Evolutionary conservation across 2,888 invertebrate genomes (phyloP).

Genomic region (Drosophila mimica): DNA sequence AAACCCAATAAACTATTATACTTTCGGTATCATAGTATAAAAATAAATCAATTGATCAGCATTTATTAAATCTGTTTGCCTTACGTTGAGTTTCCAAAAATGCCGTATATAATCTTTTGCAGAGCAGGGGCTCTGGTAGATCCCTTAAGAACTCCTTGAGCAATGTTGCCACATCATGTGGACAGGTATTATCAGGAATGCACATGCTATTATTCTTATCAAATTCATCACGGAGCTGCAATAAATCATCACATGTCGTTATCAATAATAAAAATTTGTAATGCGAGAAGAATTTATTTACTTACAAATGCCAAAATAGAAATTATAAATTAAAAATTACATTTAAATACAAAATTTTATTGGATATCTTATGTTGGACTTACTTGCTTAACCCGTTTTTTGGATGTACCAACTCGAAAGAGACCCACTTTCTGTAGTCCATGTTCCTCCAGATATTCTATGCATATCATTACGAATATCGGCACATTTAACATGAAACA

Average conservation of each 20-base stretch:
- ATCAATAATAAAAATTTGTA: neutral
- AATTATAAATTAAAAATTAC: neutral
- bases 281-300: neutral
- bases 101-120: constrained; percentile 94
- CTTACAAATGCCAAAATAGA: neutral
- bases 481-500: constrained; percentile 87
- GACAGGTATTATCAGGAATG: constrained; percentile 91
- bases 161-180: constrained; percentile 96
- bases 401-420: constrained; percentile 96
- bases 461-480: constrained; percentile 91
- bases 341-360: neutral
- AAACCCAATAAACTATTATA: too few species aligned
- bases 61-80: constrained; percentile 64
- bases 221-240: constrained; percentile 94
- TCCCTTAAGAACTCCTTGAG: constrained; percentile 97
- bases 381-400: constrained; percentile 96
- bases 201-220: constrained; percentile 90
- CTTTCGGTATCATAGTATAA: neutral
- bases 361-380: constrained; percentile 41
- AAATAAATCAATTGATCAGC: neutral
- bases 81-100: constrained; percentile 96
- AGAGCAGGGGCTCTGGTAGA: constrained; percentile 95
- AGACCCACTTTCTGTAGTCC: constrained; percentile 95
- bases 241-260: neutral
- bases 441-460: constrained; percentile 91